Percentiles rank a stretch among this genome's conserved stretches.
These are phyloP conservation scores for Cosmia trapezina DNA, from an alignment of 2,888 invertebrate species.

Conservation along the genomic window DNA sequence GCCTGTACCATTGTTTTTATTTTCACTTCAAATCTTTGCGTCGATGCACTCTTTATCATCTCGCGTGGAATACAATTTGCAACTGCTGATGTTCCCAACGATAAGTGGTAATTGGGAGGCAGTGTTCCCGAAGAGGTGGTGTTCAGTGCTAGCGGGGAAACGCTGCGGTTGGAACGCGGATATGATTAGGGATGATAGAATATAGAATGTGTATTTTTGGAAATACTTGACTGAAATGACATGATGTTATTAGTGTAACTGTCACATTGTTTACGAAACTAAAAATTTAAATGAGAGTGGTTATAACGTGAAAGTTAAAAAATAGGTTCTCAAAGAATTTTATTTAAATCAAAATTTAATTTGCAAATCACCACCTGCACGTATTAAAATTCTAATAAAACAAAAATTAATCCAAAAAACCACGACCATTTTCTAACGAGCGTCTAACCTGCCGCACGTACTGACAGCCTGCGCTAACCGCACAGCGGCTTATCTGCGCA, in stretches of 20 bases:
- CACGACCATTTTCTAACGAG: conserved; percentile 53
- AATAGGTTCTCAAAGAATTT: neutral
- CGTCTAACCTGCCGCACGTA: conserved; percentile 58
- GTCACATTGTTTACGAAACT: neutral
- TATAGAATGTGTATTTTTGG: neutral
- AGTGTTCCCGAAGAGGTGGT: conserved; percentile 43
- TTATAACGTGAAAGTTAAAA: too few species aligned
- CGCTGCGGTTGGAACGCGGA: conserved; percentile 52
- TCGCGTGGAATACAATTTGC: conserved; percentile 80
- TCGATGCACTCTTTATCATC: conserved; percentile 81
- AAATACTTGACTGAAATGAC: neutral
- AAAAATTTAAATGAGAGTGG: neutral
- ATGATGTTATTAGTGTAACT: neutral
- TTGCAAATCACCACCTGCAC: neutral
- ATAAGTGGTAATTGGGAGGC: conserved; percentile 85
- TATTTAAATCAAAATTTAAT: neutral
- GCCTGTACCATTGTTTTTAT: conserved; percentile 71
- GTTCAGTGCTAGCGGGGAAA: conserved; percentile 28
- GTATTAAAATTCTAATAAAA: neutral
- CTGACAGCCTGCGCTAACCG: conserved; percentile 41
- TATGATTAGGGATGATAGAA: neutral
- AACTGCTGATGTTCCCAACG: conserved; percentile 85
- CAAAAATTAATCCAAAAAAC: conserved; percentile 3
- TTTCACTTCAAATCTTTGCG: conserved; percentile 76
- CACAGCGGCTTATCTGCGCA: conserved; percentile 62